Conservation (phyloP, 1,140 invertebrate species). For the Papilio polytes region DNA sequence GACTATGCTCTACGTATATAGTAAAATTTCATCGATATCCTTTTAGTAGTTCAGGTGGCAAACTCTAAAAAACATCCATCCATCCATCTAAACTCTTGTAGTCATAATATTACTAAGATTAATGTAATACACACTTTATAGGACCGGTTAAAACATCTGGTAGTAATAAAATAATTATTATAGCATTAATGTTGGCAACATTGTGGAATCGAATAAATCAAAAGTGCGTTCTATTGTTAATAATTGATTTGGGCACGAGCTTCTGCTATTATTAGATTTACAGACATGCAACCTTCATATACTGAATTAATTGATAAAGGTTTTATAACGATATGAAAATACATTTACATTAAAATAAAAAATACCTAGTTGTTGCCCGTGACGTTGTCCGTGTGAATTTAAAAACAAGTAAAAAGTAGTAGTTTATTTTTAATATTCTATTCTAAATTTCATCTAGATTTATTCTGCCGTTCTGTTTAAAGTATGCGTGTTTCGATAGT, state of each 20-base stretch:
- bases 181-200: conserved; percentile 40
- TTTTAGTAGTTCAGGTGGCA: too few species aligned
- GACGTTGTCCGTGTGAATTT: not conserved
- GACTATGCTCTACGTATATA: too few species aligned
- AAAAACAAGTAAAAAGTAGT: too few species aligned
- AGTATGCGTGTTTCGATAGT: too few species aligned
- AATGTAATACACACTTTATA: conserved; percentile 42
- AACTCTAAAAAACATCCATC: too few species aligned
- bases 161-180: conserved; percentile 43
- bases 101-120: not conserved
- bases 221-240: conserved; percentile 35
- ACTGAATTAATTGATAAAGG: not conserved
- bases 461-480: too few species aligned
- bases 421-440: too few species aligned
- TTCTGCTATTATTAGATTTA: not conserved
- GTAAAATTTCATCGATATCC: too few species aligned
- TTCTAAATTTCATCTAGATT: too few species aligned
- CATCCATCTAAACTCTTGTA: too few species aligned
- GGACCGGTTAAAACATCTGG: not conserved
- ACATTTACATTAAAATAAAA: too few species aligned
- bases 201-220: conserved; percentile 44
- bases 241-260: conserved; percentile 26
- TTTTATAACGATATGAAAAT: not conserved
- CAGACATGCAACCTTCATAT: not conserved
- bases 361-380: not conserved